phyloP scores from a whole-genome alignment of 2,797 vertebrate genomes.

The Psittacula echo region DNA sequence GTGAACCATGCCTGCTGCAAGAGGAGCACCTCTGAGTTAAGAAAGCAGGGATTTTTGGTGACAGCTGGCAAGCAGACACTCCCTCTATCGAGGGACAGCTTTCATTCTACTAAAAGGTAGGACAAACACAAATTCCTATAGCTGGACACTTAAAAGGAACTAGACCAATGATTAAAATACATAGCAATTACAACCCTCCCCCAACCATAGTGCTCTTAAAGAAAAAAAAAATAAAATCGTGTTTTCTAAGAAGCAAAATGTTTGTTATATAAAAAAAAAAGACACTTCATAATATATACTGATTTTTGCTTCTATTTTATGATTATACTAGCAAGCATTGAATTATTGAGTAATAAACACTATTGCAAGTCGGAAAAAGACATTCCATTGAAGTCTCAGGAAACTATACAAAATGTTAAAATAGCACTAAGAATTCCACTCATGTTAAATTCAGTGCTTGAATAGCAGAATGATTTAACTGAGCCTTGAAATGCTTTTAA shows the following conservation, averaged over 20 bases:
- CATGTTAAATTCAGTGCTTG: conserved; percentile 4
- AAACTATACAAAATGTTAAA: conserved; percentile 31
- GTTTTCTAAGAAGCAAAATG: background rate
- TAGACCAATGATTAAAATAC: background rate
- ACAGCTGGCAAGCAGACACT: conserved; percentile 69
- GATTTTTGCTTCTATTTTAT: conserved; percentile 15
- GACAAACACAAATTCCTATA: conserved; percentile 53
- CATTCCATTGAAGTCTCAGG: conserved; percentile 11
- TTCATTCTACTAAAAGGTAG: conserved; percentile 76
- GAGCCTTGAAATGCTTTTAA: conserved; percentile 30
- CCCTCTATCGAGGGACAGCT: conserved; percentile 55
- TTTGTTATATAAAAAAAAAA: background rate
- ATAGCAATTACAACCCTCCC: background rate
- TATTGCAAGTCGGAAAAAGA: background rate
- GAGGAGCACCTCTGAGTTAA: conserved; percentile 50
- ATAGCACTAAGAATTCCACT: conserved; percentile 14
- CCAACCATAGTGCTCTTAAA: background rate
- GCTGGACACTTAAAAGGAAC: background rate
- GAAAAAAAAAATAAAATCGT: background rate
- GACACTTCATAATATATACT: background rate
- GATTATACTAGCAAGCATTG: background rate
- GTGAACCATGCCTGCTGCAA: conserved; percentile 51
- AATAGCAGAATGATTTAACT: conserved; percentile 37
- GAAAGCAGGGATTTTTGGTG: conserved; percentile 57
- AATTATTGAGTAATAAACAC: conserved; percentile 34